A percentile compares a stretch with the other conserved stretches of the same genome.
Evolutionary conservation across 2,888 invertebrate genomes (phyloP).

Genomic region (Julus scanicus): DNA sequence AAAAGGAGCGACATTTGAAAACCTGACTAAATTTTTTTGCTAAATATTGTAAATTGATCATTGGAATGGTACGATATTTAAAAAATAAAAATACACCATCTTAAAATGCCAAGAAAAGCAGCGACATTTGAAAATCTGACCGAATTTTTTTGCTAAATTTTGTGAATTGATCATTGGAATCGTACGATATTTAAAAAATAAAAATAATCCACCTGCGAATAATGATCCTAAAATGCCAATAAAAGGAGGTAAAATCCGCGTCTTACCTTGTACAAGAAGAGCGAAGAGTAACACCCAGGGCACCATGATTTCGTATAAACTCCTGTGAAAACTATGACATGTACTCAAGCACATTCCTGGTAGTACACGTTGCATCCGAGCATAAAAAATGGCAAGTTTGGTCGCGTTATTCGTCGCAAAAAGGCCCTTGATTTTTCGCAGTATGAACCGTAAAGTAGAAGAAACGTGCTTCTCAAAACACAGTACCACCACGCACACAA

Average conservation of each 20-base stretch:
- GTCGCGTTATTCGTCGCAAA: not conserved
- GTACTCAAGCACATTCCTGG: slow-evolving; percentile 10
- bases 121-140: too few relatives aligned
- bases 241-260: not conserved
- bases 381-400: not conserved
- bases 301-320: slow-evolving; percentile 36
- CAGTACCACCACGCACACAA: not conserved
- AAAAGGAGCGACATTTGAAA: too few relatives aligned
- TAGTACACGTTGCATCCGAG: not conserved
- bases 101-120: too few relatives aligned
- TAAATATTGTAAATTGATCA: too few relatives aligned
- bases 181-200: too few relatives aligned
- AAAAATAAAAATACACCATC: too few relatives aligned
- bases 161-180: too few relatives aligned
- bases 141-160: too few relatives aligned
- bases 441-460: not conserved
- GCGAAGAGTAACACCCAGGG: not conserved
- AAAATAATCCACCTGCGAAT: too few relatives aligned
- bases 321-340: slow-evolving; percentile 6
- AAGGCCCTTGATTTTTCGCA: not conserved
- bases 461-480: not conserved
- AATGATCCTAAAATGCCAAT: too few relatives aligned
- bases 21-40: too few relatives aligned
- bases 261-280: not conserved
- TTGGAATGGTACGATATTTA: too few relatives aligned